phyloP scores from a whole-genome alignment of 2,113 vertebrate species.

The Natator depressus region DNA sequence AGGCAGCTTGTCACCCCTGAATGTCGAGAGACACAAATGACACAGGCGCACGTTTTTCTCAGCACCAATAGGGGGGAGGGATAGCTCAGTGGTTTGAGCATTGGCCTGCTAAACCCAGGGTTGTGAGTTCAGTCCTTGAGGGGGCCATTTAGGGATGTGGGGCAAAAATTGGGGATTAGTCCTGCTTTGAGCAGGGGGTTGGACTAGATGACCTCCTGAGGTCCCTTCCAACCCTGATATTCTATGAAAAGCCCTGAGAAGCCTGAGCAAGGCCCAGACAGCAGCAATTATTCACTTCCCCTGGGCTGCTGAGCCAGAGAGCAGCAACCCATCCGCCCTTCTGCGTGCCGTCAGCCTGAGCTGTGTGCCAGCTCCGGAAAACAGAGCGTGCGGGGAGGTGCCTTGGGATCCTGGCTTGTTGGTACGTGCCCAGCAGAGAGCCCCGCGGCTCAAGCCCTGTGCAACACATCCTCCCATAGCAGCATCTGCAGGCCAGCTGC shows the following conservation, averaged over 20 bases:
- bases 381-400: background rate
- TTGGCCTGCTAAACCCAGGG: no score
- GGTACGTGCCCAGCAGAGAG: background rate
- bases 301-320: conserved; percentile 8
- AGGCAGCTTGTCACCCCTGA: background rate
- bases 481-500: background rate
- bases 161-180: no score
- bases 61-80: background rate
- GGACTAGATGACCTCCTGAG: no score
- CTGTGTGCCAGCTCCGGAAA: no score
- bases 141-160: no score
- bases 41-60: background rate
- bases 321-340: background rate
- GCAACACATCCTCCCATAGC: background rate
- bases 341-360: fast-evolving
- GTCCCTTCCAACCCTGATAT: no score
- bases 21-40: background rate
- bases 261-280: background rate
- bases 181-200: no score
- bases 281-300: background rate
- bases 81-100: no score
- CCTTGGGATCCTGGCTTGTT: fast-evolving
- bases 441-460: background rate
- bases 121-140: no score
- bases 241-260: background rate